A percentile compares a stretch with the other conserved stretches of the same genome.
Conservation (phyloP, 2,888 invertebrate genomes). For the Entomobrya proxima region DNA sequence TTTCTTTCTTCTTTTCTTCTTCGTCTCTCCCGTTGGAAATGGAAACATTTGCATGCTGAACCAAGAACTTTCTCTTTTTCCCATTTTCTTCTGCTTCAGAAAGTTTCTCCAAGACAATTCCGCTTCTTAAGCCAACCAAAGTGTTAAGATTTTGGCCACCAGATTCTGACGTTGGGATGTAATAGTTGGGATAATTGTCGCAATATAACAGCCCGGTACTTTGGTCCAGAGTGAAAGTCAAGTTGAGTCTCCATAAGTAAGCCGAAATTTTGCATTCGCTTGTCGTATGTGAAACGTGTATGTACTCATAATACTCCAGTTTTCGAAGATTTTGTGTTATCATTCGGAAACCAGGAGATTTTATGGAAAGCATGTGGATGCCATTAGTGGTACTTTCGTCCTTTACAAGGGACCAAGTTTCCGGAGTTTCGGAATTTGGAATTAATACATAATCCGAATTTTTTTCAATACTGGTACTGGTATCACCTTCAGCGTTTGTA, state of each 20-base stretch:
- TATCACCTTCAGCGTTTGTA: neutral
- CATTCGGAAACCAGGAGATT: neutral
- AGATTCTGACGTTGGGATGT: neutral
- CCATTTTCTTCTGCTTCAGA: neutral
- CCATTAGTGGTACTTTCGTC: neutral
- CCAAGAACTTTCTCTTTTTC: neutral
- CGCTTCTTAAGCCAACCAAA: neutral
- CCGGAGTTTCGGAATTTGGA: neutral
- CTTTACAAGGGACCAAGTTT: neutral
- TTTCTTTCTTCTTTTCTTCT: too few species aligned
- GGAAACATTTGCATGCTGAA: conserved; percentile 17
- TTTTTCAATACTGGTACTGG: too few species aligned
- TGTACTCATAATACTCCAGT: neutral
- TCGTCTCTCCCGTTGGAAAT: neutral
- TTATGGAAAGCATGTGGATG: neutral
- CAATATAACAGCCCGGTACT: neutral
- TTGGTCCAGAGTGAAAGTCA: conserved; percentile 2
- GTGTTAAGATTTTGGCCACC: neutral
- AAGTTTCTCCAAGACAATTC: neutral
- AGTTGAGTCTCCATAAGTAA: neutral
- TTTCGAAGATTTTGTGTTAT: neutral
- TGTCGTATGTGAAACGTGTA: neutral
- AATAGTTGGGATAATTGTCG: conserved; percentile 28
- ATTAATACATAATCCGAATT: neutral
- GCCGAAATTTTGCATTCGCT: neutral